These are phyloP conservation scores for Cryptocephalus primarius DNA, from an alignment of 2,888 invertebrate genomes.

Conservation along the genomic window DNA sequence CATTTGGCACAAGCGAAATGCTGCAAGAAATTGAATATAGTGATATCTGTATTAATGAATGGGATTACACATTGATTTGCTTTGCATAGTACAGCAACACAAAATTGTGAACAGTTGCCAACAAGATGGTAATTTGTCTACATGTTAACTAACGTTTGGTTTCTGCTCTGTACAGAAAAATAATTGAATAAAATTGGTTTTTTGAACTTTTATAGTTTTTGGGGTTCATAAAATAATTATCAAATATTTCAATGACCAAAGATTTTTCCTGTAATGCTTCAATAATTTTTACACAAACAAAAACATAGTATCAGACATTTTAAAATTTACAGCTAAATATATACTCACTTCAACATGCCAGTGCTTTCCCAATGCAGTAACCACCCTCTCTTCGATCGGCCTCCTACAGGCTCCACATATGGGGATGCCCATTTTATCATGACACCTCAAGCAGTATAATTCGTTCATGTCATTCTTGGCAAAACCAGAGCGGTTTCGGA, in stretches of 20 bases:
- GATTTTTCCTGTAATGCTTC: background rate
- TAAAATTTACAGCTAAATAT: no score
- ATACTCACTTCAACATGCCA: conserved; percentile 87
- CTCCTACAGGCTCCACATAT: conserved; percentile 98
- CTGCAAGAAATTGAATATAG: conserved; percentile 39
- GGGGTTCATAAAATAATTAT: no score
- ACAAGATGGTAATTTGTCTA: no score
- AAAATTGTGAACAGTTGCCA: no score
- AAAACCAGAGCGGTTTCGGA: conserved; percentile 80
- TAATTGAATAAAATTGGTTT: no score
- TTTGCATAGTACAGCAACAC: no score
- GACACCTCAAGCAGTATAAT: conserved; percentile 93
- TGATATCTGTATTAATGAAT: background rate
- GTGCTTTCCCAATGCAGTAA: conserved; percentile 95
- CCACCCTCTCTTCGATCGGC: conserved; percentile 97
- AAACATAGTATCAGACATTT: no score
- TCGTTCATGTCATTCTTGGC: conserved; percentile 90
- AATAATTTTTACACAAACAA: no score
- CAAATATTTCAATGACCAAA: no score
- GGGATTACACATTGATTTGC: background rate
- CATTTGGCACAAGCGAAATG: conserved; percentile 99
- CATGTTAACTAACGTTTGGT: no score
- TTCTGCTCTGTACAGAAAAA: no score
- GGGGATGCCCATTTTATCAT: conserved; percentile 99
- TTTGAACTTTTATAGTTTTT: no score